Conservation (phyloP, 2,797 vertebrate species). For the Rhabdophis nuchalis region DNA sequence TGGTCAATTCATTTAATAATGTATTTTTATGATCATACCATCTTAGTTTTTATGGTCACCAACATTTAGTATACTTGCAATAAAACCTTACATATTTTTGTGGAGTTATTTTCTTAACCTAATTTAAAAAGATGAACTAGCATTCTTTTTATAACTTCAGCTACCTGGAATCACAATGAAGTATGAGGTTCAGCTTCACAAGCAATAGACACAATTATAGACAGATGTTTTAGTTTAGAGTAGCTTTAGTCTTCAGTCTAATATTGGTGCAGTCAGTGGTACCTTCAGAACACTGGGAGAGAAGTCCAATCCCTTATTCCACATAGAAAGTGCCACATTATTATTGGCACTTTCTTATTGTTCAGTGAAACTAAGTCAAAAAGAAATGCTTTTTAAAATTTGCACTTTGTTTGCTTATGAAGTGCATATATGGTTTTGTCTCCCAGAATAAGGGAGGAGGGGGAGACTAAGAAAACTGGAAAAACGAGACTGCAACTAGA, state of each 20-base stretch:
- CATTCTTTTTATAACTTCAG: neutral
- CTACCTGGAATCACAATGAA: neutral
- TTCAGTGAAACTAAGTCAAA: neutral
- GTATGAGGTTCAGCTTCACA: neutral
- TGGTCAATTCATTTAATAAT: neutral
- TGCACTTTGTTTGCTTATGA: neutral
- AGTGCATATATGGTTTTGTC: neutral
- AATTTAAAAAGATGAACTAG: constrained; percentile 8
- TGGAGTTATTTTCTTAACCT: neutral
- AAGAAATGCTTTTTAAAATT: neutral
- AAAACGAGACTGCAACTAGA: constrained; percentile 9
- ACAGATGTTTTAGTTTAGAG: neutral
- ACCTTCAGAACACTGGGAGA: neutral
- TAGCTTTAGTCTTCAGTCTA: neutral
- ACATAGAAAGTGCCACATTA: neutral
- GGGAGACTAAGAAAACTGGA: neutral
- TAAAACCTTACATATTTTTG: neutral
- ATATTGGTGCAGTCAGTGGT: neutral
- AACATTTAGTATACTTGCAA: neutral
- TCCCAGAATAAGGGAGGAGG: neutral
- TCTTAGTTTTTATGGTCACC: neutral
- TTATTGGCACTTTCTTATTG: neutral
- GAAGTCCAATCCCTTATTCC: neutral
- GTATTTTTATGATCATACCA: neutral
- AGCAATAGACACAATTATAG: neutral